A percentile compares a stretch with the other conserved stretches of the same genome.
These are phyloP conservation scores for Anableps anableps DNA, from an alignment of 2,797 vertebrate genomes.

Conservation along the genomic window DNA sequence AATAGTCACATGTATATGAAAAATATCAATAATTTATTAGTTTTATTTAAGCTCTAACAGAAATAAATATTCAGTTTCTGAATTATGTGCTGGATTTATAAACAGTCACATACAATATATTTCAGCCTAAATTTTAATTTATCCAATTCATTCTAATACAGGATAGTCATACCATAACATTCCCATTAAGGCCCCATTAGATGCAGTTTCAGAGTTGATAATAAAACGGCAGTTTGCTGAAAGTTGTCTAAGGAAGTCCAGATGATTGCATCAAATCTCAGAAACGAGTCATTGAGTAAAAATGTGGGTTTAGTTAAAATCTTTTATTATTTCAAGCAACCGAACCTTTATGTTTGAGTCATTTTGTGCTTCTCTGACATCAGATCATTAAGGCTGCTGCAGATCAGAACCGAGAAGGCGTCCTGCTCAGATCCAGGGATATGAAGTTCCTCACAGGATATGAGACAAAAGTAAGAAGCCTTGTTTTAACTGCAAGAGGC, in stretches of 20 bases:
- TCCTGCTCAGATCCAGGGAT: slow-evolving; percentile 88
- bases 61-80: background rate
- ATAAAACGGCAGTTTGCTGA: background rate
- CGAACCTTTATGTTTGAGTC: no score
- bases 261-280: no score
- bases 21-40: background rate
- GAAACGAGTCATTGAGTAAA: no score
- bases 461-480: slow-evolving; percentile 88
- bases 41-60: background rate
- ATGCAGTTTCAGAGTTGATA: background rate
- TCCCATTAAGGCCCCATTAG: background rate
- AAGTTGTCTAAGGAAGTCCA: background rate
- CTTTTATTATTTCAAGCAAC: background rate
- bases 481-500: background rate
- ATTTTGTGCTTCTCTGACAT: background rate
- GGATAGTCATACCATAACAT: background rate
- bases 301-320: no score
- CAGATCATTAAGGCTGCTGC: slow-evolving; percentile 92
- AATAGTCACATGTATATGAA: background rate
- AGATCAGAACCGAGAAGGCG: slow-evolving; percentile 83
- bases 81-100: background rate
- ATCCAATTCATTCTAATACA: background rate
- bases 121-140: background rate
- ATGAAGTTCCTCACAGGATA: slow-evolving; percentile 97
- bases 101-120: background rate